phyloP scores from a whole-genome alignment of 2,113 vertebrate species.

The Barbus barbus region DNA sequence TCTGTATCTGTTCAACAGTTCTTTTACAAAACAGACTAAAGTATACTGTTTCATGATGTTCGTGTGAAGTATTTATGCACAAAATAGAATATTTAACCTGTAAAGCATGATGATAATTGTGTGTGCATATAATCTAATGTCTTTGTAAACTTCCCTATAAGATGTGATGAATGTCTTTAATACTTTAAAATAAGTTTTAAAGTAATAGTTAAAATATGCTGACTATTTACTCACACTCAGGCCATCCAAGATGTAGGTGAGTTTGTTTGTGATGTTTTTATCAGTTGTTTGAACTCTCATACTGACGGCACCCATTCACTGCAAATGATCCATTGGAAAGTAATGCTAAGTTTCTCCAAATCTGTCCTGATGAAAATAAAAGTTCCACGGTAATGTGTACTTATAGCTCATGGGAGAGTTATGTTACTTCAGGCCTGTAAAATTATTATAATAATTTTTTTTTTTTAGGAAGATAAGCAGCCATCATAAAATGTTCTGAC shows the following conservation, averaged over 20 bases:
- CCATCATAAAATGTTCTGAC: not conserved
- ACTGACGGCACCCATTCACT: no score
- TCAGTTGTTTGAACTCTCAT: not conserved
- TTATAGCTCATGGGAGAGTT: not conserved
- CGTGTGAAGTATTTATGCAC: not conserved
- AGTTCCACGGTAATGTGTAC: not conserved
- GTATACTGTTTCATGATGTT: not conserved
- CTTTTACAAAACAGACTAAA: not conserved
- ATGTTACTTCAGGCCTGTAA: no score
- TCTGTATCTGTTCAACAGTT: not conserved
- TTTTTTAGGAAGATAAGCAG: no score
- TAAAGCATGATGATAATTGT: not conserved
- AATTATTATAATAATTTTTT: no score
- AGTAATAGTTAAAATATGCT: not conserved
- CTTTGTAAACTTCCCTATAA: not conserved
- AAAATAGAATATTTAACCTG: not conserved
- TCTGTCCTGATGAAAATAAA: no score
- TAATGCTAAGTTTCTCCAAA: no score
- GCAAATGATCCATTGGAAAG: no score
- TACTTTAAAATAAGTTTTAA: not conserved
- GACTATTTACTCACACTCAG: not conserved
- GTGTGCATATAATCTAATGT: not conserved
- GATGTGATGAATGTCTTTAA: not conserved
- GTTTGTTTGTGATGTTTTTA: not conserved
- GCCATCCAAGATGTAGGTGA: not conserved